Percentiles rank a stretch among this genome's conserved stretches.
Evolutionary conservation across 2,888 invertebrate genomes (phyloP).

Genomic region (Scaptomyza polygonia): DNA sequence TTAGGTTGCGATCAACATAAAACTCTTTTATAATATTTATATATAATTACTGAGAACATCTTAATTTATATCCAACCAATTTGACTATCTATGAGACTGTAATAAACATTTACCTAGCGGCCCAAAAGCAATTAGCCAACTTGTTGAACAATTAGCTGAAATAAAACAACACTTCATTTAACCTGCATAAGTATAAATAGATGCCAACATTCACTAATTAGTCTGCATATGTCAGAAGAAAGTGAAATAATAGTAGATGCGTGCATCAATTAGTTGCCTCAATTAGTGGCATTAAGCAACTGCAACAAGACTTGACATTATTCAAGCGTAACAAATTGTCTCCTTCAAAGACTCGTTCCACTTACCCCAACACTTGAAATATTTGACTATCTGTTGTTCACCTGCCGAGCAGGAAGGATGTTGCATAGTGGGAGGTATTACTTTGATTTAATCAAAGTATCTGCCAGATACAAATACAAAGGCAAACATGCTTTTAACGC

Average conservation of each 20-base stretch:
- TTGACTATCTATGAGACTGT: too few species aligned
- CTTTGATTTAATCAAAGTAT: slow-evolving; percentile 72
- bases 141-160: slow-evolving; percentile 3
- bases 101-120: not conserved
- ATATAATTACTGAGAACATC: too few species aligned
- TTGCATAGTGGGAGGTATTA: not conserved
- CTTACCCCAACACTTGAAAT: too few species aligned
- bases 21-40: too few species aligned
- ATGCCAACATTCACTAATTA: slow-evolving; percentile 22
- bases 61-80: too few species aligned
- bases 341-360: not conserved
- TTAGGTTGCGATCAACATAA: too few species aligned
- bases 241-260: not conserved
- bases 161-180: slow-evolving; percentile 12
- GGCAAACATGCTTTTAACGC: slow-evolving; percentile 45
- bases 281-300: slow-evolving; percentile 29
- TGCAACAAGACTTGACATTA: slow-evolving; percentile 68
- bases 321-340: slow-evolving; percentile 51
- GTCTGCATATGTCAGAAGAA: slow-evolving; percentile 10
- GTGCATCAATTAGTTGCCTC: slow-evolving; percentile 37
- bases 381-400: slow-evolving; percentile 9
- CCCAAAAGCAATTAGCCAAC: too few species aligned
- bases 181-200: slow-evolving; percentile 12
- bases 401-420: slow-evolving; percentile 13
- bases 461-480: slow-evolving; percentile 56